Evolutionary conservation across 2,888 invertebrate species (phyloP).

Genomic region (Calameuta pallipes): DNA sequence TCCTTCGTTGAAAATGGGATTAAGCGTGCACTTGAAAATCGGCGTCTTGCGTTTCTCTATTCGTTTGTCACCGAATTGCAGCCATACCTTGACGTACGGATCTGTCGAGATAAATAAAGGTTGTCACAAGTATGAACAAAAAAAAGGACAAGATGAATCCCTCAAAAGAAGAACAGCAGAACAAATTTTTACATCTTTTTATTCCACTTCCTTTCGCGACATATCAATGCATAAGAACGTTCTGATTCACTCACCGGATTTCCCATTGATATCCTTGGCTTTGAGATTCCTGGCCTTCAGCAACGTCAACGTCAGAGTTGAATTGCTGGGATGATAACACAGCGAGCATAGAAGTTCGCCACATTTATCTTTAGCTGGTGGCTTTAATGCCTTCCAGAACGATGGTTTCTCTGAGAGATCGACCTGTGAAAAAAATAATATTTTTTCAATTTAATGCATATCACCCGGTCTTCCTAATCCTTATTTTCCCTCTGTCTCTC

Average conservation of each 20-base stretch:
- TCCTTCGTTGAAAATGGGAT: constrained; percentile 96
- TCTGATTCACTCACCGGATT: constrained; percentile 76
- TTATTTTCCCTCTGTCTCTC: not conserved
- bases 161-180: not conserved
- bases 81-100: constrained; percentile 98
- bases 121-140: not conserved
- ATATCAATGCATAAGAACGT: not conserved
- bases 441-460: not conserved
- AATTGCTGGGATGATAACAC: constrained; percentile 96
- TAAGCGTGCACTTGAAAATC: constrained; percentile 92
- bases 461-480: not conserved
- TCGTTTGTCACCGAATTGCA: constrained; percentile 93
- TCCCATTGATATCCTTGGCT: constrained; percentile 96
- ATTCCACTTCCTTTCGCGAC: not conserved
- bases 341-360: constrained; percentile 92
- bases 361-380: constrained; percentile 92
- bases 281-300: constrained; percentile 94
- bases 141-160: not conserved
- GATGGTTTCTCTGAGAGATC: constrained; percentile 92
- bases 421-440: constrained; percentile 70
- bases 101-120: constrained; percentile 70
- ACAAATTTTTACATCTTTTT: not conserved
- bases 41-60: constrained; percentile 97
- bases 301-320: constrained; percentile 88
- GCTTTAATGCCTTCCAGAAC: constrained; percentile 94